phyloP scores from a whole-genome alignment of 2,888 invertebrate species.

The Pachycephus smyrnensis region DNA sequence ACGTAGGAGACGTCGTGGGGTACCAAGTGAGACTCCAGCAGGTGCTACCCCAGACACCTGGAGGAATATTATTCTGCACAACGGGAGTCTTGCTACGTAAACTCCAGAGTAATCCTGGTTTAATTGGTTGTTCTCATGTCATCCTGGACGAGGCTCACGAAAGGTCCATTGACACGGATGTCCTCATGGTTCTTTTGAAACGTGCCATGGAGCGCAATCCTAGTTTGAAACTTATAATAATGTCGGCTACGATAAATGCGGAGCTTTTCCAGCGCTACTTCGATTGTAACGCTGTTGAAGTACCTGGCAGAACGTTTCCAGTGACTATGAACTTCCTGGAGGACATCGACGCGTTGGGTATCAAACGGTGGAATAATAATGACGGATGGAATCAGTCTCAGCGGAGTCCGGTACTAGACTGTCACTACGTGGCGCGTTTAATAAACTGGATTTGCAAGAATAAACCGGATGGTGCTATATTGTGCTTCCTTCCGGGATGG shows the following conservation, averaged over 20 bases:
- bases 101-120: constrained; percentile 64
- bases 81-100: constrained; percentile 73
- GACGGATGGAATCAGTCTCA: constrained; percentile 30
- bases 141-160: constrained; percentile 83
- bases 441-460: constrained; percentile 72
- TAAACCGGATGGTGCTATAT: constrained; percentile 76
- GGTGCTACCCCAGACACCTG: constrained; percentile 69
- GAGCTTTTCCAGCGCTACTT: constrained; percentile 73
- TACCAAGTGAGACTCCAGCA: constrained; percentile 75
- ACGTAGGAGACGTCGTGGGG: constrained; percentile 76
- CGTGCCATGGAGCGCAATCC: constrained; percentile 70
- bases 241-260: constrained; percentile 81
- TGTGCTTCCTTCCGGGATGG: constrained; percentile 84
- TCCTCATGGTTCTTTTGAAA: constrained; percentile 73
- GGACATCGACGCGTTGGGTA: constrained; percentile 59
- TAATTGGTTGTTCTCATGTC: constrained; percentile 75
- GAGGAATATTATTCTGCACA: constrained; percentile 77
- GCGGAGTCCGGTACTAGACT: constrained; percentile 65
- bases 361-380: constrained; percentile 54
- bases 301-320: constrained; percentile 73
- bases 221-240: constrained; percentile 73
- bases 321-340: constrained; percentile 73
- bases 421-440: constrained; percentile 67
- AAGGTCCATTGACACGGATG: constrained; percentile 77
- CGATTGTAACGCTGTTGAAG: constrained; percentile 67